Evolutionary conservation across 2,797 vertebrate species (phyloP), one percentile per base, ranked within the genome.

Genomic region (Mus minutoides): DNA sequence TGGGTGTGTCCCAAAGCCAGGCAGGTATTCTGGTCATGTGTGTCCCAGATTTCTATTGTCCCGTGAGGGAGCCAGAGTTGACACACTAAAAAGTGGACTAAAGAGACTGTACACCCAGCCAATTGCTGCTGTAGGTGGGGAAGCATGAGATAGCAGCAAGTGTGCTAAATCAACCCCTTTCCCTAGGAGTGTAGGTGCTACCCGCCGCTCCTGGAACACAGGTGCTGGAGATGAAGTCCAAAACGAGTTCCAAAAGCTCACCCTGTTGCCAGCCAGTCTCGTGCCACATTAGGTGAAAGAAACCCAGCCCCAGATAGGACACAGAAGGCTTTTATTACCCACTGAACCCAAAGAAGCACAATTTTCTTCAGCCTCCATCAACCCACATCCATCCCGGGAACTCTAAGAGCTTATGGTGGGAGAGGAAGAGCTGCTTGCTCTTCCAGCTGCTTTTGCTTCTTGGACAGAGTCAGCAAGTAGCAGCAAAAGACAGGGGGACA

Each of bases 21-120:
- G n/a, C 64, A 31, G 10, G 22, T n/a, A 2, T 29, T 46, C 24
- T 0, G 7, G 2, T 4, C 13, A 2, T 1, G 8, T 43, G 3
- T 46, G 24, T 56, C 77, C 85, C 71, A 84, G 77, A 43, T 31
- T 83, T 76, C 37, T 26, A 4, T n/a, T 58, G 71, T 73, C 89
- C 78, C 78, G n/a, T 0, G 1, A 22, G 69, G 58, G 46, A 95
- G 73, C 85, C 82, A 62, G 92, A 31, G 62, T 7, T 49, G 26
- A 29, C 14, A 52, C 37, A n/a, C 73, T 37, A 13, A 77, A 43
- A 73, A 84, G 29, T 4, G 6, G 88, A 71, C 90, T 29, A 6
- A 73, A 71, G 7, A 73, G 29, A 52, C 77, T 79, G 0, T 11
- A 69, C 92, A 67, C 8, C 37, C 88, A 79, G 67, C 34, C 75